Evolutionary conservation across 1,140 invertebrate genomes (phyloP), one percentile per base, ranked within the genome.

Genomic region (Spodoptera frugiperda): DNA sequence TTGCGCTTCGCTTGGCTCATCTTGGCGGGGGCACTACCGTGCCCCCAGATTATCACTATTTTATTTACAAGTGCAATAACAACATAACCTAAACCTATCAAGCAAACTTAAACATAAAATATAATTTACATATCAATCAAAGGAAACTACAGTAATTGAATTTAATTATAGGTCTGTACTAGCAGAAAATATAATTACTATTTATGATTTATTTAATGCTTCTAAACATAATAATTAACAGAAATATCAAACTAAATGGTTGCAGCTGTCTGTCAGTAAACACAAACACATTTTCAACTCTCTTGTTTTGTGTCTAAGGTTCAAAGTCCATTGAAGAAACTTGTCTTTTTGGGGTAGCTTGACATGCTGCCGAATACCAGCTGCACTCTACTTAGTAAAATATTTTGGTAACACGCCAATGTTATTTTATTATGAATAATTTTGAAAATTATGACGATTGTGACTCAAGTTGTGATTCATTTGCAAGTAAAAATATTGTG

Each of bases 331-430:
- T 39, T 39, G 8, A 39, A 10, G 33, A 39, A 39, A 39, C 8
- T 39, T 1, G 6, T 8, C 6, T 8, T 6, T 6, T 4, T 39
- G 8, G 33, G 33, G 33, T 39, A 39, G 0, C 33, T 39, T 39
- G 33, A 39, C 5, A 10, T 8, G 33, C 6, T 39, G 33, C 9
- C 1, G 33, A 8, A 4, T 55, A 30, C 14, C 10, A 15, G 25
- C 54, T 61, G 57, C 57, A 61, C 21, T 65, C 1, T 49, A 44
- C 44, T 44, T 44, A 61, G 51, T 11, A 21, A 57, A 65, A 65
- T 65, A 65, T 65, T 65, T 65, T 48, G 44, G 17, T 19, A 65
- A 46, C 61, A 65, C 61, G 61, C 61, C 12, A 65, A 48, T 65
- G 57, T 44, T 15, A 11, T 44, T 25, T 17, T 39, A 9, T 61